Percentiles rank a stretch among this genome's conserved stretches.
Conservation (phyloP, 1,140 invertebrate species). For the Achroia grisella region DNA sequence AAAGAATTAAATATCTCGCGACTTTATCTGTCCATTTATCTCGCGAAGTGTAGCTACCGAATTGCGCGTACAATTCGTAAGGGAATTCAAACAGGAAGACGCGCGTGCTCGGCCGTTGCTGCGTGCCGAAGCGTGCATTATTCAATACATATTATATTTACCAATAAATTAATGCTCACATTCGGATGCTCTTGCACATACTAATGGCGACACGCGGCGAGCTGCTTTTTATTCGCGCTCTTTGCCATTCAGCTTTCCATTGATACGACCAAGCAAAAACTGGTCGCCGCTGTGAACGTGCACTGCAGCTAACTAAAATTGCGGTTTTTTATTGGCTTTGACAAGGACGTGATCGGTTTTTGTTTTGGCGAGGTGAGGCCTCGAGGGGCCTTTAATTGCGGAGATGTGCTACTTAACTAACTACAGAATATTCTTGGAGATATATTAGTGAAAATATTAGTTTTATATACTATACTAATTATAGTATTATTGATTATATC, state of each 20-base stretch:
- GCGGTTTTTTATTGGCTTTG: conserved; percentile 38
- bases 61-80: no score
- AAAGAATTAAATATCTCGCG: no score
- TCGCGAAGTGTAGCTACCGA: no score
- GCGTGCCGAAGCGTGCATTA: conserved; percentile 45
- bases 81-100: conserved; percentile 29
- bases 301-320: conserved; percentile 36
- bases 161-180: conserved; percentile 70
- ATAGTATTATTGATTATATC: no score
- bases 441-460: no score
- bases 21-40: no score
- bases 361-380: neutral
- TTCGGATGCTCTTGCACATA: conserved; percentile 58
- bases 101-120: conserved; percentile 48
- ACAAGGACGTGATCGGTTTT: conserved; percentile 61
- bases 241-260: conserved; percentile 60
- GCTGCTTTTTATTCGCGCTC: conserved; percentile 39
- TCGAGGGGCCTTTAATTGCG: neutral
- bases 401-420: no score
- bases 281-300: conserved; percentile 27
- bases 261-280: conserved; percentile 59
- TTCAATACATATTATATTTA: conserved; percentile 51
- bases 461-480: no score
- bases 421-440: no score
- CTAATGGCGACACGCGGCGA: conserved; percentile 67